Evolutionary conservation across 2,797 vertebrate genomes (phyloP).

Genomic region (Sternotherus odoratus): DNA sequence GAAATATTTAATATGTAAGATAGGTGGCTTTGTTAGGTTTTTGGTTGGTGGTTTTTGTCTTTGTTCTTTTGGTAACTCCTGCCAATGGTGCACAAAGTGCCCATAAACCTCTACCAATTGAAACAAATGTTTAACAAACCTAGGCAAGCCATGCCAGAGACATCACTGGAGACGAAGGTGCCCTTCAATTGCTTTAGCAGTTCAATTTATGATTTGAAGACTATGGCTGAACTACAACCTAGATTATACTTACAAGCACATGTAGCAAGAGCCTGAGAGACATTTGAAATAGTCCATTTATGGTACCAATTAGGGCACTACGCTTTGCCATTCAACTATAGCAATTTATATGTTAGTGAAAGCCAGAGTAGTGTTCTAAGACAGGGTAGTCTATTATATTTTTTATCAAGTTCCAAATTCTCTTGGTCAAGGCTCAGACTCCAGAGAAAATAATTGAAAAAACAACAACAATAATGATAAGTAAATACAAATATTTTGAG

Average conservation of each 20-base stretch:
- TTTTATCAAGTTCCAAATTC: background rate
- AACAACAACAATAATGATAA: background rate
- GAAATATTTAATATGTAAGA: constrained; percentile 69
- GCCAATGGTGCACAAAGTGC: background rate
- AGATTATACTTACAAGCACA: background rate
- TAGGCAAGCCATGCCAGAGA: background rate
- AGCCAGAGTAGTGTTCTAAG: background rate
- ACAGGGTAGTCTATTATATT: background rate
- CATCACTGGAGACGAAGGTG: background rate
- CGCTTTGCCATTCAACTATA: background rate
- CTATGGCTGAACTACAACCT: background rate
- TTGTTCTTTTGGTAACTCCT: background rate
- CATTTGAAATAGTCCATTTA: background rate
- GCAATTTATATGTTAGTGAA: background rate
- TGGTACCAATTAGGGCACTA: background rate
- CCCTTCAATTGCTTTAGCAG: background rate
- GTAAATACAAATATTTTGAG: background rate
- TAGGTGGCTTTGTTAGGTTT: background rate
- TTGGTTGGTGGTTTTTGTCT: too few relatives aligned
- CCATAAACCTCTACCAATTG: background rate
- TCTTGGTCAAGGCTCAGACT: background rate
- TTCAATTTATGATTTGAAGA: background rate
- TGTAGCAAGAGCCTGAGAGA: background rate
- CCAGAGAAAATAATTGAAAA: background rate
- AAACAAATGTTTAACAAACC: background rate